Percentiles rank a stretch among this genome's conserved stretches.
phyloP scores from a whole-genome alignment of 2,113 vertebrate species.

The Stegostoma tigrinum region DNA sequence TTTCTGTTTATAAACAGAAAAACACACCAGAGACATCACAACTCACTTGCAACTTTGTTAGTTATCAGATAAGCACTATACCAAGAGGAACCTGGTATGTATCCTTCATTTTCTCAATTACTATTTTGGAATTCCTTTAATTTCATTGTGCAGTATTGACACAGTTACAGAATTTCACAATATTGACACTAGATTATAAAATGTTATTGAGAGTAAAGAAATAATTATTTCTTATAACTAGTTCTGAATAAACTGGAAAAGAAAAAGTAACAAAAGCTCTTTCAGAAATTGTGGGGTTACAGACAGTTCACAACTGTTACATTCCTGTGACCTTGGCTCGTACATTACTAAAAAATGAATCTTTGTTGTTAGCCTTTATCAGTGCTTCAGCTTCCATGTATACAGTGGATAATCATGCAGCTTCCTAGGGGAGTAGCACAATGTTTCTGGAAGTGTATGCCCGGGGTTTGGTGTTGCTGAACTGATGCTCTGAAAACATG shows the following conservation, averaged over 20 bases:
- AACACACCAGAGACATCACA: not conserved
- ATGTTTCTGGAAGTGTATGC: not conserved
- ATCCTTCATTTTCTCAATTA: not conserved
- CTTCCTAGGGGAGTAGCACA: not conserved
- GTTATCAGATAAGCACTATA: not conserved
- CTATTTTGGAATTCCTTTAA: not conserved
- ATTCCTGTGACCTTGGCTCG: conserved; percentile 25
- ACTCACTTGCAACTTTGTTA: conserved; percentile 32
- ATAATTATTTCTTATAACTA: not conserved
- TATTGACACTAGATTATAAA: not conserved
- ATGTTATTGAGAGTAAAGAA: not conserved
- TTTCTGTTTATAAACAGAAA: conserved; percentile 24
- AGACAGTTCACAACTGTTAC: conserved; percentile 32
- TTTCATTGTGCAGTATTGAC: not conserved
- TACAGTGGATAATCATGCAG: not conserved
- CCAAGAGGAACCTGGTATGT: not conserved
- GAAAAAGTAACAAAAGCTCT: not conserved
- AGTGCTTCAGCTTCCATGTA: not conserved
- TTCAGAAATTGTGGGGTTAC: not conserved
- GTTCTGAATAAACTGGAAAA: not conserved
- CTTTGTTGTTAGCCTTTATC: conserved; percentile 29
- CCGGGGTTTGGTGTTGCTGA: not conserved
- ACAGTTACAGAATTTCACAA: not conserved
- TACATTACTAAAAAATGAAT: conserved; percentile 9
- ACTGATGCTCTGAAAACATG: not conserved